Evolutionary conservation across 53 echinoderm and acorn worm species (phyloP), one percentile per base, ranked within the genome.

Genomic region (Arbacia lixula): DNA sequence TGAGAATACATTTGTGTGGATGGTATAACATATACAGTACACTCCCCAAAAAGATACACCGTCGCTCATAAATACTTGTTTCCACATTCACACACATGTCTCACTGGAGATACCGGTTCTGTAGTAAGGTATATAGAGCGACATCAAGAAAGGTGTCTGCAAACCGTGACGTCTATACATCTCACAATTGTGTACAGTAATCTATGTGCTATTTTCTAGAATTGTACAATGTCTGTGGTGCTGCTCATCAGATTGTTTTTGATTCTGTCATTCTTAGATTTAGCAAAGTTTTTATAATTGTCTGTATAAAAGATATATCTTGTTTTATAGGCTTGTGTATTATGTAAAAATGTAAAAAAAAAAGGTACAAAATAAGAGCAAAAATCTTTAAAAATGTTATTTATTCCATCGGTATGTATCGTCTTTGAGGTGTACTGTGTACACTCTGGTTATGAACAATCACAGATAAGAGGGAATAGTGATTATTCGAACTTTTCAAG

Each of bases 341-440:
- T 28, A 49, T 81, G 82, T 81, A 81, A 62, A 81, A 81, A 81
- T 81, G 82, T 81, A 81, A 40, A 81, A 81, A 72, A 36, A 78
- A 78, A 55, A 14, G 8, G 8, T 46, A 46, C 24, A 74, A 50
- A 51, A 43, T 40, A 57, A 33, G 19, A 33, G 5, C 36, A 77
- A 77, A 76, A 77, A 77, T 57, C 22, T 77, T 29, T 62, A 62
- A 81, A 63, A 81, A 50, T 46, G 41, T 62, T 81, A 81, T 81
- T 81, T 81, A 81, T 81, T 81, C n/a, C n/a, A n/a, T n/a, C n/a
- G n/a, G 33, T 63, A 50, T 81, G 50, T 63, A 81, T 63, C 63
- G 82, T 49, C 24, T 34, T 63, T 46, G 42, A 32, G 27, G 64
- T 81, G 82, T 63, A 81, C 82, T 81, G 58, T 77, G 57, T 77